Conservation (phyloP, 2,797 vertebrate genomes). For the Sebastes flavidus region DNA sequence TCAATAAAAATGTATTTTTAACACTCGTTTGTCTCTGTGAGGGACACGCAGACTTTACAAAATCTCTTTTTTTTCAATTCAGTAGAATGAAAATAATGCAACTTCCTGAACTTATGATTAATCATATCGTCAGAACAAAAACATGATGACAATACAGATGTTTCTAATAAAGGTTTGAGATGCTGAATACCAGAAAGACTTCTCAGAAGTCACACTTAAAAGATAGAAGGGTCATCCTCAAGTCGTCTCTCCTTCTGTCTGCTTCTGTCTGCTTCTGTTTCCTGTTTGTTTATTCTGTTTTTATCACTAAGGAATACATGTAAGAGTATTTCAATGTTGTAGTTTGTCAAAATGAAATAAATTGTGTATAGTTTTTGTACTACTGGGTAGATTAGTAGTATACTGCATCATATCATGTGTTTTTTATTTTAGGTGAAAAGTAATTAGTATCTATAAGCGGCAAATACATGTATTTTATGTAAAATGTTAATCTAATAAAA, state of each 20-base stretch:
- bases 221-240: neutral
- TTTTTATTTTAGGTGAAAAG: too few relatives aligned
- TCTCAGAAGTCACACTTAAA: conserved; percentile 16
- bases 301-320: too few relatives aligned
- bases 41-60: neutral
- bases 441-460: too few relatives aligned
- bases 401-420: too few relatives aligned
- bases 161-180: conserved; percentile 42
- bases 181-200: conserved; percentile 25
- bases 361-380: too few relatives aligned
- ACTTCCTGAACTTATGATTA: neutral
- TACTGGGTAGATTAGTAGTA: too few relatives aligned
- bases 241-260: neutral
- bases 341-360: too few relatives aligned
- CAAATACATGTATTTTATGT: too few relatives aligned
- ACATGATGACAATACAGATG: conserved; percentile 37
- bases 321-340: too few relatives aligned
- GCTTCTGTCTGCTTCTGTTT: conserved; percentile 5
- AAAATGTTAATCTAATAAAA: too few relatives aligned
- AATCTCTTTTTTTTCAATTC: neutral
- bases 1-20: neutral
- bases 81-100: neutral
- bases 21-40: neutral
- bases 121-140: conserved; percentile 18
- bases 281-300: conserved; percentile 6